Evolutionary conservation across 2,888 invertebrate species (phyloP), one percentile per base, ranked within the genome.

Genomic region (Maniola hyperantus): DNA sequence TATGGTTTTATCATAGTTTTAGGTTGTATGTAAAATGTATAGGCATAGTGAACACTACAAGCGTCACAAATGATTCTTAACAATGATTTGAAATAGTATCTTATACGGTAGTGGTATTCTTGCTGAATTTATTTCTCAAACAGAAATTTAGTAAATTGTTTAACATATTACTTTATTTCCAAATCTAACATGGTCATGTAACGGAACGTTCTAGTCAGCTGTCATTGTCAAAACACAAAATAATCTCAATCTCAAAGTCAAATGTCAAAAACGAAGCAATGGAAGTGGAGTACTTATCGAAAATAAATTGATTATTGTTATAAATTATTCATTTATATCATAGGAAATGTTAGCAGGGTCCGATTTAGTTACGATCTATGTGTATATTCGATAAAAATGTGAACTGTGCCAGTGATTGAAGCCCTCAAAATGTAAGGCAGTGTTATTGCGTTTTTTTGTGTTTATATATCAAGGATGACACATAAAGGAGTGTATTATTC

Each of bases 351-450:
- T 74, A 79, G 69, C 73, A 73, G 73, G 75, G 73, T 71, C 69
- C 65, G 62, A 75, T 67, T 75, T 74, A 72, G 71, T 73, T 75
- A 70, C 71, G 68, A 71, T 64, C 67, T 77, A 71, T 72, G 73
- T 68, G 72, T 76, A 72, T 11, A 53, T 76, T 72, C 36, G n/a
- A 79, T 73, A 76, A 88, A 79, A 76, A 89, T 89, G 88, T 88
- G 77, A 87, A 79, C 80, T 78, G 71, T 76, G 73, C 74, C 69
- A 79, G 76, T 84, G 73, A 76, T 76, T 66, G 70, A 76, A 74
- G 65, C 67, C 69, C 71, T 73, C 74, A 85, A 73, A 77, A 91
- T 90, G 90, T 90, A 77, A 85, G 90, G 84, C 77, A 70, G 54
- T 50, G 53, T 66, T 72, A 78, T 78, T 71, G 53, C 48, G 26